Evolutionary conservation across 1,140 invertebrate species (phyloP).

Genomic region (Telenomus remus): DNA sequence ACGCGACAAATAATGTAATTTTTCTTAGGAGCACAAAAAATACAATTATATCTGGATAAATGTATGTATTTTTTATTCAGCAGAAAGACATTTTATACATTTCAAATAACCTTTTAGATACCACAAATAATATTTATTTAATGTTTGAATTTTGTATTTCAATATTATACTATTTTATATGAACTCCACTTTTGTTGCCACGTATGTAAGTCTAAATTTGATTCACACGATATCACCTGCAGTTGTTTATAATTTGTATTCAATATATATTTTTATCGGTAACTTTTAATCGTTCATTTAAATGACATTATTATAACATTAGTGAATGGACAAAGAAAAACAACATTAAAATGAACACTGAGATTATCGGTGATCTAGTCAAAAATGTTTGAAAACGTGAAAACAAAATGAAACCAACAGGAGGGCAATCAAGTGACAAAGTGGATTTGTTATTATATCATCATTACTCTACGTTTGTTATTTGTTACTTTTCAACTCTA

Average conservation of each 20-base stretch:
- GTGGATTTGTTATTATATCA: not conserved
- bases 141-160: conserved; percentile 2
- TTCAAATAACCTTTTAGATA: conserved; percentile 56
- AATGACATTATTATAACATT: conserved; percentile 44
- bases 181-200: conserved; percentile 21
- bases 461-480: conserved; percentile 8
- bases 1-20: conserved; percentile 43
- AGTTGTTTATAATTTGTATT: too few relatives aligned
- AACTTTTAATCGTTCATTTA: conserved; percentile 30
- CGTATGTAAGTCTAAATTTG: conserved; percentile 41
- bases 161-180: conserved; percentile 22
- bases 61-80: conserved; percentile 50
- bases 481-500: conserved; percentile 19
- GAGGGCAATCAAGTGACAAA: not conserved
- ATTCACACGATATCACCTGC: conserved; percentile 54
- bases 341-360: conserved; percentile 2
- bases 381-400: conserved; percentile 11
- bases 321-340: conserved; percentile 17
- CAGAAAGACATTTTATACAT: conserved; percentile 57
- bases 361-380: conserved; percentile 34
- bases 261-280: conserved; percentile 35
- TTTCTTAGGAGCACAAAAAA: conserved; percentile 41
- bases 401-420: conserved; percentile 2
- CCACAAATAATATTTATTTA: conserved; percentile 52
- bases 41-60: conserved; percentile 47